These are phyloP conservation scores for Drosophila gaucha DNA, from an alignment of 2,888 invertebrate species.

Conservation along the genomic window DNA sequence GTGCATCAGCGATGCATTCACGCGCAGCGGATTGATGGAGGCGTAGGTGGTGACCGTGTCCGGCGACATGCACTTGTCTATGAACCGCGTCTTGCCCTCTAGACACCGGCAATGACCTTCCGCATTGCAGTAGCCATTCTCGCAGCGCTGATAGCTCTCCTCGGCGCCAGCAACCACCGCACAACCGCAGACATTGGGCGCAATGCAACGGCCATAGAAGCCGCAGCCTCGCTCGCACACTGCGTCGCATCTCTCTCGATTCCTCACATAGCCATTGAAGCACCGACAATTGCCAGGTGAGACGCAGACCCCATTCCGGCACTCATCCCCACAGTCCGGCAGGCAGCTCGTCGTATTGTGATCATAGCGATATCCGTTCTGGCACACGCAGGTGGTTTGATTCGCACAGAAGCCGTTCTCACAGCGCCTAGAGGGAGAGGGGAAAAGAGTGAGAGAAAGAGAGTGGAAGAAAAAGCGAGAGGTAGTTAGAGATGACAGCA, in stretches of 20 bases:
- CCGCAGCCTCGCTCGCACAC: conserved; percentile 79
- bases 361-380: conserved; percentile 83
- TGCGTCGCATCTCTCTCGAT: conserved; percentile 73
- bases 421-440: conserved; percentile 69
- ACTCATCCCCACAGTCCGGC: conserved; percentile 79
- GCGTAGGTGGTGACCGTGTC: conserved; percentile 82
- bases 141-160: conserved; percentile 56
- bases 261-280: conserved; percentile 81
- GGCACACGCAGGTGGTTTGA: conserved; percentile 85
- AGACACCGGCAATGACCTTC: conserved; percentile 78
- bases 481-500: neutral
- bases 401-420: conserved; percentile 85
- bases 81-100: conserved; percentile 77
- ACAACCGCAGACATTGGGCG: conserved; percentile 83
- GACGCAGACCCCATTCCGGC: conserved; percentile 84
- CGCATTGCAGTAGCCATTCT: conserved; percentile 72
- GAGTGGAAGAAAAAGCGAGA: neutral
- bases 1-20: conserved; percentile 74
- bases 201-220: conserved; percentile 82
- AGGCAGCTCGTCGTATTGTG: conserved; percentile 77
- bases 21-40: conserved; percentile 64
- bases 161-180: conserved; percentile 60
- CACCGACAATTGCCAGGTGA: conserved; percentile 84
- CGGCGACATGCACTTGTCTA: conserved; percentile 79
- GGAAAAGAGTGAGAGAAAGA: neutral